Conservation (phyloP, 2,113 vertebrate genomes). For the Pongo pygmaeus region DNA sequence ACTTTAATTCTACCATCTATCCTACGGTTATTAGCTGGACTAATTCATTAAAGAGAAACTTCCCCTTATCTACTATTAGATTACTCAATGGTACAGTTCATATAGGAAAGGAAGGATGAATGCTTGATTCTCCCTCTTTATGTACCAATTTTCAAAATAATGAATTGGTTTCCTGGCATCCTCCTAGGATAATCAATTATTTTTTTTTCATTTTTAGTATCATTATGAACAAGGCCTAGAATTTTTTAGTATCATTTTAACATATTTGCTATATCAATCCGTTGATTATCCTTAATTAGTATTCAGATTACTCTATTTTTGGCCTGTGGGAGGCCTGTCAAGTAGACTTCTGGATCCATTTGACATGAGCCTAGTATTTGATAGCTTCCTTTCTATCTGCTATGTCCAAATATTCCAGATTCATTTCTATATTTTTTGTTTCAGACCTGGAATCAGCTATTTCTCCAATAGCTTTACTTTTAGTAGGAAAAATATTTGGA, state of each 20-base stretch:
- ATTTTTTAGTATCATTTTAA: constrained; percentile 12
- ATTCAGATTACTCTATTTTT: background rate
- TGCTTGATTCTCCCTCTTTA: constrained; percentile 17
- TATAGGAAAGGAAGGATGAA: constrained; percentile 14
- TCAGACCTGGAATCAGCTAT: background rate
- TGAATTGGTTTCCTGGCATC: background rate
- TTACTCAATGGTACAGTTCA: background rate
- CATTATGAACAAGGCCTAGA: background rate
- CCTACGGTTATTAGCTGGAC: background rate
- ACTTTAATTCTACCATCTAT: background rate
- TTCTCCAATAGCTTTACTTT: background rate
- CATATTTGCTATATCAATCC: background rate
- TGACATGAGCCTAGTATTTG: background rate
- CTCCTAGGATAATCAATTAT: background rate
- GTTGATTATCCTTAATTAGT: constrained; percentile 1
- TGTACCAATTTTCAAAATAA: constrained; percentile 38
- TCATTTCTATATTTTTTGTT: background rate
- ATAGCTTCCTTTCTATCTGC: background rate
- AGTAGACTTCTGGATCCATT: background rate
- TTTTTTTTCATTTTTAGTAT: background rate
- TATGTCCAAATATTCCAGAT: background rate
- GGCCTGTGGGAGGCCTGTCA: background rate
- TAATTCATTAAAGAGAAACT: constrained; percentile 3
- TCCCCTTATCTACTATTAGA: background rate
- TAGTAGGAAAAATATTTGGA: background rate